Evolutionary conservation across 2,888 invertebrate species (phyloP), one percentile per base, ranked within the genome.

Genomic region (Mythimna loreyi): DNA sequence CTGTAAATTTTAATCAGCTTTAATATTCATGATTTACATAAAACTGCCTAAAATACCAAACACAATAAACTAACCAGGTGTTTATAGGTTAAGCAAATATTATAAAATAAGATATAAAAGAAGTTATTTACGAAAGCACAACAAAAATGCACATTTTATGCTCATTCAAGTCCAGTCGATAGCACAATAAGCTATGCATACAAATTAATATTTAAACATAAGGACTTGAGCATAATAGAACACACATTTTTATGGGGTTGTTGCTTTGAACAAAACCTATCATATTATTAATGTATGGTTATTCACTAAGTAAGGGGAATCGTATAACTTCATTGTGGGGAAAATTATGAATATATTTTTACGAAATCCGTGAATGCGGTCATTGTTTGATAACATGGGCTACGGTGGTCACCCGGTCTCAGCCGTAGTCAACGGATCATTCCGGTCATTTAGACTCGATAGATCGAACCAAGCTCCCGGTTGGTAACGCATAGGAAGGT

Each of bases 341-440:
- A 62, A 83, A 81, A 87, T 87, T 87, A 93, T 94, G 92, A 94
- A 94, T 94, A 93, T 93, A 5, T 92, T 69, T 92, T 92, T 90
- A 92, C 88, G 86, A 91, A 90, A 89, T 91, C 86, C 84, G 85
- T 91, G 88, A 90, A 91, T 87, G 87, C 79, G 88, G 88, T 89
- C 87, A 89, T 93, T 94, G 92, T 93, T 88, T 75, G 77, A 74
- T 78, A 76, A 82, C 79, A 78, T 78, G 85, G 87, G 87, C 86
- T 83, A 68, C 82, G 75, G 67, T 76, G 78, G 80, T 81, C 80
- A 77, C 81, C 74, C 36, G 21, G 43, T 43, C 25, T 52, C 52
- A 68, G n/a, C 70, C n/a, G 60, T 33, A 50, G 78, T 82, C 82
- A 80, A 81, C 74, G 82, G 78, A 85, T 87, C 83, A 89, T 90